Conservation (phyloP, 64 coral and sea anemone species). For the Pocillopora damicornis region DNA sequence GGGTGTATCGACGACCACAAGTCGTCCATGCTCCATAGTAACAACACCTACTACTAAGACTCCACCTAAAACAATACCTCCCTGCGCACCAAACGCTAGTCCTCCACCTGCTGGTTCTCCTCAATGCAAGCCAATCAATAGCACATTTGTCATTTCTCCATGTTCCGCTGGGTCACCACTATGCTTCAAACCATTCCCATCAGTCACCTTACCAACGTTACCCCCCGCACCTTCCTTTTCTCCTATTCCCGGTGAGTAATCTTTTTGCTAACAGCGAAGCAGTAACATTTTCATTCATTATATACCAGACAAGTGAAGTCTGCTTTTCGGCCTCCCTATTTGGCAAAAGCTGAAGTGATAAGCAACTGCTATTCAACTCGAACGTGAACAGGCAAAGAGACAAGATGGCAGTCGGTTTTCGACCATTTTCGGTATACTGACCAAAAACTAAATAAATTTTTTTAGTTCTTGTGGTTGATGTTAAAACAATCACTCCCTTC, state of each 20-base stretch:
- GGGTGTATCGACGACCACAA: background rate
- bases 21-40: background rate
- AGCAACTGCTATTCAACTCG: too few species aligned
- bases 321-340: too few species aligned
- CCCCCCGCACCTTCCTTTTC: background rate
- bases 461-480: too few species aligned
- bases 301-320: too few species aligned
- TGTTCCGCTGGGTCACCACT: background rate
- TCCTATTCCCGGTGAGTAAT: conserved; percentile 6
- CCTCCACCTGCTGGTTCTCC: background rate
- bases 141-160: background rate
- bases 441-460: too few species aligned
- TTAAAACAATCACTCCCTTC: too few species aligned
- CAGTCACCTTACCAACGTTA: conserved; percentile 21
- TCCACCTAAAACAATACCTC: conserved; percentile 17
- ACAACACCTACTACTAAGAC: background rate
- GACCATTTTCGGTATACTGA: too few species aligned
- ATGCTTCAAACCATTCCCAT: background rate
- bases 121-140: background rate
- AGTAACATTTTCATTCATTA: too few species aligned
- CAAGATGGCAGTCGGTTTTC: too few species aligned
- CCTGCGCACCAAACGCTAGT: conserved; percentile 3
- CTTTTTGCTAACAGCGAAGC: too few species aligned
- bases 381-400: too few species aligned
- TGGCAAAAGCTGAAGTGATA: too few species aligned